A percentile compares a stretch with the other conserved stretches of the same genome.
These are phyloP conservation scores for Glossophaga mutica DNA, from an alignment of 2,797 vertebrate genomes.

Conservation along the genomic window DNA sequence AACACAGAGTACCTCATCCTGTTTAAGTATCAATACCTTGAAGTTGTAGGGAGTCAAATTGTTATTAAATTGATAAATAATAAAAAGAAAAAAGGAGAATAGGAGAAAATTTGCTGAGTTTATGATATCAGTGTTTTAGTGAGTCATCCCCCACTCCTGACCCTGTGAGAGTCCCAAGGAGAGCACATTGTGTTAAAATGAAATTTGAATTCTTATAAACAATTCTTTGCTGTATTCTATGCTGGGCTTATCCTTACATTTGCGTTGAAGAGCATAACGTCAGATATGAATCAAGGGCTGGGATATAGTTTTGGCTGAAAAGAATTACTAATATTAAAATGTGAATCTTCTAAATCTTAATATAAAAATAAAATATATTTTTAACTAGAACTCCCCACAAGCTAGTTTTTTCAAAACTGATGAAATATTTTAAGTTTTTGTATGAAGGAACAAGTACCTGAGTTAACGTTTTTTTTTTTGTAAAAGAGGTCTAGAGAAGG, in stretches of 20 bases:
- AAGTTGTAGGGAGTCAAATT: neutral
- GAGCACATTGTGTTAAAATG: neutral
- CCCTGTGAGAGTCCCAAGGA: neutral
- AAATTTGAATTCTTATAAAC: neutral
- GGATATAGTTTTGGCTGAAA: neutral
- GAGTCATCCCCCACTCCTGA: neutral
- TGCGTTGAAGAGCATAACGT: neutral
- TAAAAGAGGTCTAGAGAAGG: neutral
- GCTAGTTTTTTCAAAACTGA: neutral
- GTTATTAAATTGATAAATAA: slow-evolving; percentile 13
- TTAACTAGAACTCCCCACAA: neutral
- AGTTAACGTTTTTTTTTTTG: slow-evolving; percentile 35
- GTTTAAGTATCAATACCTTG: neutral
- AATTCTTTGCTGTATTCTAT: neutral
- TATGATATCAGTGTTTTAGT: neutral
- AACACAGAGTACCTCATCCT: neutral
- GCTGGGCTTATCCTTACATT: neutral
- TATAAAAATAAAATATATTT: neutral
- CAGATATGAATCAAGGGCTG: neutral
- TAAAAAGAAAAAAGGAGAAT: slow-evolving; percentile 7
- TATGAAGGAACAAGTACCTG: neutral
- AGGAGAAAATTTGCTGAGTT: neutral
- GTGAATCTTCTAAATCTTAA: neutral
- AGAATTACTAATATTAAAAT: neutral
- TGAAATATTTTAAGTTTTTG: neutral